phyloP scores from a whole-genome alignment of 2,113 vertebrate genomes.

The Ceuthmochares aereus region DNA sequence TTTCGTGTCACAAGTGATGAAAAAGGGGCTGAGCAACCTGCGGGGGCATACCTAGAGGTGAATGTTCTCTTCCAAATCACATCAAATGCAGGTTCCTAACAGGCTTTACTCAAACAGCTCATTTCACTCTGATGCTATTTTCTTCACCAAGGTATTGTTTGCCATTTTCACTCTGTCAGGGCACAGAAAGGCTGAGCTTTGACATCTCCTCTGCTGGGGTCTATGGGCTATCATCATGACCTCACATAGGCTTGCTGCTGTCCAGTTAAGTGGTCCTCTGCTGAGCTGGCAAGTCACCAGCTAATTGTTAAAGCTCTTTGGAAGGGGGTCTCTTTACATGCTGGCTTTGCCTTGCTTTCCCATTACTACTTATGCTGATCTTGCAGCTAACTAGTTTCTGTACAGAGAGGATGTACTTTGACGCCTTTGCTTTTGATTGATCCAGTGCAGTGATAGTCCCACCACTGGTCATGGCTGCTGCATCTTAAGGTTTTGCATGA shows the following conservation, averaged over 20 bases:
- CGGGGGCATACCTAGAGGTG: not conserved
- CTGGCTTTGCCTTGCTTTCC: not conserved
- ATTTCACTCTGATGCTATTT: not conserved
- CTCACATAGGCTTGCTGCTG: not conserved
- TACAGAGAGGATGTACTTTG: not conserved
- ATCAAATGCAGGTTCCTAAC: not conserved
- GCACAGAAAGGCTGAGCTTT: not conserved
- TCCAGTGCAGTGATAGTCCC: rapidly evolving
- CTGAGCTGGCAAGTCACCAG: not conserved
- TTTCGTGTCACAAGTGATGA: not conserved
- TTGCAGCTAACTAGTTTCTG: not conserved
- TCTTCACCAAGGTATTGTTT: not conserved
- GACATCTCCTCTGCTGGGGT: not conserved
- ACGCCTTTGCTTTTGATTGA: not conserved
- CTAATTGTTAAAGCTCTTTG: not conserved
- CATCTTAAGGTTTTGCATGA: not conserved
- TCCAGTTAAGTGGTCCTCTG: not conserved
- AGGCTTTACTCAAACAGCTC: not conserved
- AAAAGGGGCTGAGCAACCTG: not conserved
- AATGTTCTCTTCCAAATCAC: not conserved
- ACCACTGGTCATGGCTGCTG: rapidly evolving
- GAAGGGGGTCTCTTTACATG: not conserved
- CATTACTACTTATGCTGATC: not conserved
- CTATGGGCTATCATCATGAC: too few relatives aligned
- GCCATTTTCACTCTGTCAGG: not conserved